Evolutionary conservation across 1,140 invertebrate species (phyloP).

Genomic region (Drosophila tani): DNA sequence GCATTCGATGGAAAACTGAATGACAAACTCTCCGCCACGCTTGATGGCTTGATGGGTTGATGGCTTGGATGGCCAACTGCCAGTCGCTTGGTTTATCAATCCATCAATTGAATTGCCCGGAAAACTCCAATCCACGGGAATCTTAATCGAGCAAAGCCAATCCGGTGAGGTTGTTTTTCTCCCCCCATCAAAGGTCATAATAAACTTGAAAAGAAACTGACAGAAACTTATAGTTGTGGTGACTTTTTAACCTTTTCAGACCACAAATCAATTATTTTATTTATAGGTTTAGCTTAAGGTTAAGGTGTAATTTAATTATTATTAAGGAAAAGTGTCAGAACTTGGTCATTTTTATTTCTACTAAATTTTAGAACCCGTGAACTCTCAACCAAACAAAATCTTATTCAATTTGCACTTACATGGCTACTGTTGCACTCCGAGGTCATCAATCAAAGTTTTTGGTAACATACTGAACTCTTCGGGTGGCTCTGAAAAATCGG

Average conservation of each 20-base stretch:
- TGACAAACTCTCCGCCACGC: constrained; percentile 26
- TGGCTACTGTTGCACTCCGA: not conserved
- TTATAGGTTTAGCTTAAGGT: too few relatives aligned
- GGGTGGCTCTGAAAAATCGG: not conserved
- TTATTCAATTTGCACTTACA: constrained; percentile 29
- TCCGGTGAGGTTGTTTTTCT: too few relatives aligned
- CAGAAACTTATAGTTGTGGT: too few relatives aligned
- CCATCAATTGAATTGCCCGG: constrained; percentile 49
- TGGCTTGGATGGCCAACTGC: constrained; percentile 34
- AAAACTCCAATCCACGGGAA: constrained; percentile 20
- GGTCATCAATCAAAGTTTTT: constrained; percentile 18
- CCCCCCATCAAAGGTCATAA: not conserved
- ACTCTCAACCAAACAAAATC: not conserved
- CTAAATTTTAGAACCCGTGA: not conserved
- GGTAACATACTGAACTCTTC: not conserved
- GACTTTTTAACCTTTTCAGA: too few relatives aligned
- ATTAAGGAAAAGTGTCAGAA: not conserved
- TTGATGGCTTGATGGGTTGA: constrained; percentile 10
- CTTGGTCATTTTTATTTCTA: not conserved
- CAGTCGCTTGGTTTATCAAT: constrained; percentile 57
- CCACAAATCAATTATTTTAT: too few relatives aligned
- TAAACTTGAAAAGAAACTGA: not conserved
- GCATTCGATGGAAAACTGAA: constrained; percentile 34
- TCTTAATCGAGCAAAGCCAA: constrained; percentile 27
- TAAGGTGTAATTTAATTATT: too few relatives aligned